Evolutionary conservation across 2,888 invertebrate genomes (phyloP).

Genomic region (Crematogaster levior): DNA sequence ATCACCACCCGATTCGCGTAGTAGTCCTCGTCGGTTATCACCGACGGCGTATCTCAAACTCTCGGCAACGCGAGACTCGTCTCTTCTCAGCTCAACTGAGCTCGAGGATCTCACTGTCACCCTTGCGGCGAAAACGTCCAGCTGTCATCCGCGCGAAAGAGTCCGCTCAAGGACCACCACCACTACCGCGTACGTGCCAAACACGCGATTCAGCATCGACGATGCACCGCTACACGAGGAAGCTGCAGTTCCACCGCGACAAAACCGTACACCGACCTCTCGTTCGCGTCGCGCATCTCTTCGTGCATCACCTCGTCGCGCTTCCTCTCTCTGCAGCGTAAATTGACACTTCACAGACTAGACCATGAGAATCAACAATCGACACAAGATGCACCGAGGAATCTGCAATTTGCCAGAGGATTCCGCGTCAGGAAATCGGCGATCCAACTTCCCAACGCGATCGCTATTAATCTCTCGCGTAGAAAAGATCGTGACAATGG

Average conservation of each 20-base stretch:
- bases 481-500: slow-evolving; percentile 10
- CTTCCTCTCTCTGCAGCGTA: not conserved
- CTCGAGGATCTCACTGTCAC: slow-evolving; percentile 66
- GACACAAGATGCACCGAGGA: not conserved
- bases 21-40: slow-evolving; percentile 63
- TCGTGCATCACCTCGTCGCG: not conserved
- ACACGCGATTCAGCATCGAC: slow-evolving; percentile 64
- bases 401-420: slow-evolving; percentile 25
- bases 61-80: slow-evolving; percentile 44
- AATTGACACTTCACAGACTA: slow-evolving; percentile 37
- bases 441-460: not conserved
- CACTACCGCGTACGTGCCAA: slow-evolving; percentile 49
- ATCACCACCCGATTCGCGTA: slow-evolving; percentile 67
- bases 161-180: slow-evolving; percentile 58
- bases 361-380: not conserved
- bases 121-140: slow-evolving; percentile 59
- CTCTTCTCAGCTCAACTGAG: slow-evolving; percentile 61
- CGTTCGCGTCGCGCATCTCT: slow-evolving; percentile 53
- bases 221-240: slow-evolving; percentile 49
- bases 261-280: slow-evolving; percentile 60
- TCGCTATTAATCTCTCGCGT: not conserved
- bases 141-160: slow-evolving; percentile 66
- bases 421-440: not conserved
- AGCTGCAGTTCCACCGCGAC: slow-evolving; percentile 57
- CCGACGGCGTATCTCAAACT: slow-evolving; percentile 38